These are phyloP conservation scores for Asteroscopus sphinx DNA, from an alignment of 2,888 invertebrate genomes.

Conservation along the genomic window DNA sequence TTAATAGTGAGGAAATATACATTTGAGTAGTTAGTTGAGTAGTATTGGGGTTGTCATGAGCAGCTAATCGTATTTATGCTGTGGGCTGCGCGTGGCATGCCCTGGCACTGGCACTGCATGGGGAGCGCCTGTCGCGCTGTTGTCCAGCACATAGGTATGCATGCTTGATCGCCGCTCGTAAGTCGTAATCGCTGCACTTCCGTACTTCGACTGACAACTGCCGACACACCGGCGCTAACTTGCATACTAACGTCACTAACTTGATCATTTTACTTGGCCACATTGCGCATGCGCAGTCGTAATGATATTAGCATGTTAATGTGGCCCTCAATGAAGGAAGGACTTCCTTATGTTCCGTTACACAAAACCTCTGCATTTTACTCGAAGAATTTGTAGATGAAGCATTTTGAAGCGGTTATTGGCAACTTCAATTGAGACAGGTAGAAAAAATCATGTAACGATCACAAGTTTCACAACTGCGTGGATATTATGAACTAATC, in stretches of 20 bases:
- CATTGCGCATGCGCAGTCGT: neutral
- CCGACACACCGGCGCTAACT: conserved; percentile 12
- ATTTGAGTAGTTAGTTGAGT: too few relatives aligned
- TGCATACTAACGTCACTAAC: conserved; percentile 31
- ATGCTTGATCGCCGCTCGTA: conserved; percentile 24
- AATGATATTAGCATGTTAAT: neutral
- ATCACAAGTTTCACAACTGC: too few relatives aligned
- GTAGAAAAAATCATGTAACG: too few relatives aligned
- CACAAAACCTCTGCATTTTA: too few relatives aligned
- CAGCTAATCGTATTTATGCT: conserved; percentile 22
- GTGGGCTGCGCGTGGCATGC: conserved; percentile 1
- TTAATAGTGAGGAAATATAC: too few relatives aligned
- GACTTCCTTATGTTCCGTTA: too few relatives aligned
- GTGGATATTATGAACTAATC: too few relatives aligned
- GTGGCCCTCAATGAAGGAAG: neutral
- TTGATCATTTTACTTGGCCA: neutral
- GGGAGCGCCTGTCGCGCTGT: conserved; percentile 3
- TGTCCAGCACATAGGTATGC: neutral
- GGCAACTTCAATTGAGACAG: too few relatives aligned
- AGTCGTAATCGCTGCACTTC: conserved; percentile 52
- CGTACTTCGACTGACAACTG: conserved; percentile 26
- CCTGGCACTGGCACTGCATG: neutral
- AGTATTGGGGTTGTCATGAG: neutral
- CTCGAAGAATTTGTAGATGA: too few relatives aligned
- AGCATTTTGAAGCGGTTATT: too few relatives aligned